phyloP scores from a whole-genome alignment of 2,797 vertebrate species.

The Siniperca obscura region DNA sequence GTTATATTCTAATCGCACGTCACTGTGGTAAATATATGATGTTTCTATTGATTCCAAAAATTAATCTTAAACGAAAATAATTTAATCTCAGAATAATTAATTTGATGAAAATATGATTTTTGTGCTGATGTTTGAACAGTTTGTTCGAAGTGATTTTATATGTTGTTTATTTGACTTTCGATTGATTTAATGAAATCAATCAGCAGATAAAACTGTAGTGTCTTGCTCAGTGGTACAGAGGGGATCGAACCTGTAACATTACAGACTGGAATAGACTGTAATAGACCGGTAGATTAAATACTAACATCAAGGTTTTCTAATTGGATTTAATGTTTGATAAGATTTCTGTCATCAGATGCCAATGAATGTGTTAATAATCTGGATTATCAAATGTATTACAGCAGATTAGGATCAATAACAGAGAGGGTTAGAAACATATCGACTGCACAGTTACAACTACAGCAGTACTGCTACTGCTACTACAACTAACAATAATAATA shows the following conservation, averaged over 20 bases:
- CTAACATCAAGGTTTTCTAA: not conserved
- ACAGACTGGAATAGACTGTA: not conserved
- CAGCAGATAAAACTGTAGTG: not conserved
- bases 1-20: too few species aligned
- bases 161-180: too few species aligned
- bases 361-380: slow-evolving; percentile 6
- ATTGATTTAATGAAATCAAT: not conserved
- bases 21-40: not conserved
- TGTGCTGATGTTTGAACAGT: not conserved
- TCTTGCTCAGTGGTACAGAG: not conserved
- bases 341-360: not conserved
- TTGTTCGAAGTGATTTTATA: not conserved
- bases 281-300: not conserved
- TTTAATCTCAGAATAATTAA: not conserved
- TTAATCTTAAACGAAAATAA: not conserved
- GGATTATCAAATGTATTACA: slow-evolving; percentile 15
- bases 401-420: slow-evolving; percentile 7
- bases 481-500: too few species aligned
- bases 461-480: not conserved
- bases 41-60: not conserved
- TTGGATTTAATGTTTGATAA: not conserved
- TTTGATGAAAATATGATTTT: not conserved
- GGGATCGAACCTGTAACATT: not conserved
- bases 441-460: not conserved
- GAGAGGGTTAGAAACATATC: not conserved